Conservation (phyloP, 2,113 vertebrate genomes). For the Columba janthina region DNA sequence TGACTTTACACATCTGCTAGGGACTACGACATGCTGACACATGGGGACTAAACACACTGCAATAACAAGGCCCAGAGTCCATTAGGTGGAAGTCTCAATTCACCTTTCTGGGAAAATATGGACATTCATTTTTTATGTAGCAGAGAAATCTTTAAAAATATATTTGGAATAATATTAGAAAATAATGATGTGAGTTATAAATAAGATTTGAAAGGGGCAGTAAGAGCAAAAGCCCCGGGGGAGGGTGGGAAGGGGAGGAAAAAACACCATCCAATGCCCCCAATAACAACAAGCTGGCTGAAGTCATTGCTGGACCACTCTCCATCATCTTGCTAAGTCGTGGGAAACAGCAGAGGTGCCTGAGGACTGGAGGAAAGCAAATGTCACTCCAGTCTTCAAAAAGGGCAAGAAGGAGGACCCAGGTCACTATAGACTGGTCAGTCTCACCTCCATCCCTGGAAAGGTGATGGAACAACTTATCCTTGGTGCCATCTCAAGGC, state of each 20-base stretch:
- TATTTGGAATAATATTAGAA: background rate
- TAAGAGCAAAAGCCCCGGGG: background rate
- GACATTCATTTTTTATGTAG: background rate
- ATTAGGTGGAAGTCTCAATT: background rate
- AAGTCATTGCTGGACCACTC: too few relatives aligned
- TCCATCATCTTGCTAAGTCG: too few relatives aligned
- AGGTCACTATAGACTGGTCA: too few relatives aligned
- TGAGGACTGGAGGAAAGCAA: too few relatives aligned
- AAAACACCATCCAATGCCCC: too few relatives aligned
- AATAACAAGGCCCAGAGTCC: background rate
- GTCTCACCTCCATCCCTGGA: too few relatives aligned
- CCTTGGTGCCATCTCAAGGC: too few relatives aligned
- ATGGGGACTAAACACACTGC: background rate
- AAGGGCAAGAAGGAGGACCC: too few relatives aligned
- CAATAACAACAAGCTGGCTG: background rate
- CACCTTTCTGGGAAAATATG: background rate
- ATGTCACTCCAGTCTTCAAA: too few relatives aligned
- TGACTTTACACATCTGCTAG: background rate
- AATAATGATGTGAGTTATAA: background rate
- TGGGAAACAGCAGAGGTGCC: too few relatives aligned
- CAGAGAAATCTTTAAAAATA: background rate
- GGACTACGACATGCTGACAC: background rate
- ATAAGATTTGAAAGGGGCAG: background rate
- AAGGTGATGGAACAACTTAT: too few relatives aligned
- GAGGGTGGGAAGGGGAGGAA: fast-evolving